Base-by-base conservation (phyloP, 2,888 invertebrate genomes). In the Xylocampa areola region DNA sequence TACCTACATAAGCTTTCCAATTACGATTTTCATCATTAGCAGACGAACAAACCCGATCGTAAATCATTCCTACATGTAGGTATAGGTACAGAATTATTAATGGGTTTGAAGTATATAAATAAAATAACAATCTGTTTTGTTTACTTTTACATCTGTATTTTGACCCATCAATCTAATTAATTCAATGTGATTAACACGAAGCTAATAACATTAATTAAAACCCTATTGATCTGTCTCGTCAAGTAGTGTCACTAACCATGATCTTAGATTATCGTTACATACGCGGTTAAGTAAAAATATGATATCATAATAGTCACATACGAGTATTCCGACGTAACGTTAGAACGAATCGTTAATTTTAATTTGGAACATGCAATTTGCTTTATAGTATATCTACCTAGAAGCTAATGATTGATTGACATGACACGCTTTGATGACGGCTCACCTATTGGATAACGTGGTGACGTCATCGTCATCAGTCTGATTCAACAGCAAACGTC, bases 401-500 rank as follows among this genome's bases (percentile, higher is more conserved):
- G 17, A 19, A n/a, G 16, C 41, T 44, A 39, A 29, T 41, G 50
- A 73, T 57, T 37, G 17, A 37, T 32, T 54, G 67, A 50, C 54
- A 59, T 54, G 67, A 50, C 54, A 59, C 57, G 49, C 40, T 49
- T 54, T 50, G 59, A 58, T 60, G 61, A 64, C 63, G 71, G 64
- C 68, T 69, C 71, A 76, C 41, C 68, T 76, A 77, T 75, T 70
- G 69, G 73, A 79, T 77, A 79, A 63, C 51, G 53, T 39, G 55
- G 62, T 84, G 84, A 84, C 81, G 85, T 81, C 81, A 83, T 70
- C 72, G 68, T 73, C 71, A 57, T 25, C 47, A 63, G 51, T 60
- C 70, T 85, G 81, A 86, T 79, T 86, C 86, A 86, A 80, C 74
- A 63, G 59, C 58, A 68, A 76, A 75, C 81, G 81, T 81, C 80